Percentiles rank a stretch among this genome's conserved stretches.
These are phyloP conservation scores for Pao palembangensis DNA, from an alignment of 2,113 vertebrate species.

Conservation along the genomic window DNA sequence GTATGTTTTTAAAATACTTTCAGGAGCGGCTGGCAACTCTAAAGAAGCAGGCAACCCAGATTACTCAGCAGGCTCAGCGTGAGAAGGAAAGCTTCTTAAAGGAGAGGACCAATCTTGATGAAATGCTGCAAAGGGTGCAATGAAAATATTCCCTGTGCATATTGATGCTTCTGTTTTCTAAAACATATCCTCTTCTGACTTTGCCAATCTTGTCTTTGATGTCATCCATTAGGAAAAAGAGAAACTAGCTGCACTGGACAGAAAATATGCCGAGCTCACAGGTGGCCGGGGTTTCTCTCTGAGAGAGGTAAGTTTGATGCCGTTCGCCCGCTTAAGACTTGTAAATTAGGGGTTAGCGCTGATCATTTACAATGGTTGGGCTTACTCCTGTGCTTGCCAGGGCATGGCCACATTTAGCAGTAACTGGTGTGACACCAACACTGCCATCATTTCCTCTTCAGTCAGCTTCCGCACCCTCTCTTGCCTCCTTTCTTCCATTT, in stretches of 20 bases:
- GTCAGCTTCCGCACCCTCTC: conserved; percentile 40
- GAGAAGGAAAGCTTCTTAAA: conserved; percentile 93
- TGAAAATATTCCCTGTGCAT: neutral
- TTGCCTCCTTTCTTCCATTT: conserved; percentile 62
- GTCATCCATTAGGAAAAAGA: conserved; percentile 84
- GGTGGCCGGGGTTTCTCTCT: conserved; percentile 85
- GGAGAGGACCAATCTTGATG: conserved; percentile 88
- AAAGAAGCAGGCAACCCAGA: conserved; percentile 88
- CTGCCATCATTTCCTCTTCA: conserved; percentile 23
- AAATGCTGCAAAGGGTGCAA: conserved; percentile 89
- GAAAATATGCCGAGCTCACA: conserved; percentile 83
- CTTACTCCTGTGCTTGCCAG: conserved; percentile 56
- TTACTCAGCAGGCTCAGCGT: conserved; percentile 88
- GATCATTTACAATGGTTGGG: conserved; percentile 3
- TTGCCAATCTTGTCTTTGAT: neutral
- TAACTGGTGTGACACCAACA: neutral
- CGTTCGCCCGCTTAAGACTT: no score
- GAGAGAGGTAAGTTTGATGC: conserved; percentile 81
- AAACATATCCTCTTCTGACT: neutral
- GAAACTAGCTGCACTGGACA: conserved; percentile 85
- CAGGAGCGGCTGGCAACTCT: conserved; percentile 89
- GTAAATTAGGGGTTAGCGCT: no score
- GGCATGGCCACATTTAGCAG: conserved; percentile 44
- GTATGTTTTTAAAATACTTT: neutral
- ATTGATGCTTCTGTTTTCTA: neutral